Percentiles rank a stretch among this genome's conserved stretches.
These are phyloP conservation scores for Hipparchia semele DNA, from an alignment of 2,888 invertebrate genomes.

Conservation along the genomic window DNA sequence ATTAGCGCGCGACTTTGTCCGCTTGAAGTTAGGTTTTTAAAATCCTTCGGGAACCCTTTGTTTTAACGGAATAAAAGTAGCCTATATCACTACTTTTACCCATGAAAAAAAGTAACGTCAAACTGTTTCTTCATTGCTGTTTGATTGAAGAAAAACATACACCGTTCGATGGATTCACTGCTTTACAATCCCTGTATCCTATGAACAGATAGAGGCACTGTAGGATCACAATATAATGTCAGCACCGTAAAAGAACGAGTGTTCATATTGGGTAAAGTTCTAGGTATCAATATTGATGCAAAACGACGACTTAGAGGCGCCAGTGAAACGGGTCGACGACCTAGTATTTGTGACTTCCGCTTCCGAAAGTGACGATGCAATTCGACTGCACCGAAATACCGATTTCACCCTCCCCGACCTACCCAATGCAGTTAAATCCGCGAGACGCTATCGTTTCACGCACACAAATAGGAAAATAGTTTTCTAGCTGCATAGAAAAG, in stretches of 20 bases:
- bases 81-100: too few relatives aligned
- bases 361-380: slow-evolving; percentile 65
- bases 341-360: slow-evolving; percentile 73
- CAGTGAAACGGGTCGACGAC: slow-evolving; percentile 56
- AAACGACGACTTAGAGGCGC: slow-evolving; percentile 61
- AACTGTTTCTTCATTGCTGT: too few relatives aligned
- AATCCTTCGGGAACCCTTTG: too few relatives aligned
- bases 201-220: neutral
- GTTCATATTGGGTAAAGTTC: neutral
- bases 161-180: too few relatives aligned
- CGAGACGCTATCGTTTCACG: neutral
- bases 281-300: slow-evolving; percentile 40
- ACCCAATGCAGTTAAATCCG: slow-evolving; percentile 48
- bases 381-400: slow-evolving; percentile 59
- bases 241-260: neutral
- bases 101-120: too few relatives aligned
- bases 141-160: too few relatives aligned
- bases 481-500: neutral
- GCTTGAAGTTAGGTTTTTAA: too few relatives aligned
- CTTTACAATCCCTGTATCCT: too few relatives aligned
- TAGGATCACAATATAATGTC: neutral
- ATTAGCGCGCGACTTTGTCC: too few relatives aligned
- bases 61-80: too few relatives aligned
- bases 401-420: slow-evolving; percentile 57
- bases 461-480: neutral